These are phyloP conservation scores for Nerophis ophidion DNA, from an alignment of 2,113 vertebrate species.

Conservation along the genomic window DNA sequence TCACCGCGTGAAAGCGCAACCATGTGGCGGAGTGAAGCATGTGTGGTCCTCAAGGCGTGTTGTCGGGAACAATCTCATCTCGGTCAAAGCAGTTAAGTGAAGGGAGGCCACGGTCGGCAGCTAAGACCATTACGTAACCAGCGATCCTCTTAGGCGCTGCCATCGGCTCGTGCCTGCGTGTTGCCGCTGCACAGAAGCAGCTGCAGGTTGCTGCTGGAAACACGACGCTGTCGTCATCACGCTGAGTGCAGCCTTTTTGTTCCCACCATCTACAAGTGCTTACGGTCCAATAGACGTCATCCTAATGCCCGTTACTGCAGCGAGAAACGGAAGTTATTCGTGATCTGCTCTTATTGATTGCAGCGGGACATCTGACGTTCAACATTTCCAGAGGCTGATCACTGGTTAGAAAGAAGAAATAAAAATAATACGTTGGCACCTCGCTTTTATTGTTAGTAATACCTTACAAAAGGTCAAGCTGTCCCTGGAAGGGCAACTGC, in stretches of 20 bases:
- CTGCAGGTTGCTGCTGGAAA: constrained; percentile 1
- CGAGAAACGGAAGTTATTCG: not conserved
- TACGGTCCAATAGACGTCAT: constrained; percentile 21
- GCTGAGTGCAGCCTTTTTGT: not conserved
- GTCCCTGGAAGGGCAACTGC: no score
- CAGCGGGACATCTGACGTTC: no score
- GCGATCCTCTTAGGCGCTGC: constrained; percentile 33
- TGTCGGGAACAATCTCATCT: constrained; percentile 26
- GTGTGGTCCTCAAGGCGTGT: constrained; percentile 1
- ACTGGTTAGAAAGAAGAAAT: no score
- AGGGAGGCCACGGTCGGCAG: constrained; percentile 21
- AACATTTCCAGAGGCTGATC: no score
- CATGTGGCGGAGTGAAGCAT: constrained; percentile 9
- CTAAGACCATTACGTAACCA: constrained; percentile 38
- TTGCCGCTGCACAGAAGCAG: constrained; percentile 15
- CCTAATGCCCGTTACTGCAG: constrained; percentile 14
- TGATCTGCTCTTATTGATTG: not conserved
- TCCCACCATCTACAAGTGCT: constrained; percentile 3
- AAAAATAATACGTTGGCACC: no score
- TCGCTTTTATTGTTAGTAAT: no score
- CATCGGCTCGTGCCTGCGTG: constrained; percentile 21
- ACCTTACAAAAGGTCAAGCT: no score
- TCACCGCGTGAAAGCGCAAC: constrained; percentile 10
- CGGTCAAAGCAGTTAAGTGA: not conserved
- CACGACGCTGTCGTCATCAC: not conserved